Percentiles rank a stretch among this genome's conserved stretches.
Conservation (phyloP, 2,113 vertebrate species). For the Onychostoma macrolepis region DNA sequence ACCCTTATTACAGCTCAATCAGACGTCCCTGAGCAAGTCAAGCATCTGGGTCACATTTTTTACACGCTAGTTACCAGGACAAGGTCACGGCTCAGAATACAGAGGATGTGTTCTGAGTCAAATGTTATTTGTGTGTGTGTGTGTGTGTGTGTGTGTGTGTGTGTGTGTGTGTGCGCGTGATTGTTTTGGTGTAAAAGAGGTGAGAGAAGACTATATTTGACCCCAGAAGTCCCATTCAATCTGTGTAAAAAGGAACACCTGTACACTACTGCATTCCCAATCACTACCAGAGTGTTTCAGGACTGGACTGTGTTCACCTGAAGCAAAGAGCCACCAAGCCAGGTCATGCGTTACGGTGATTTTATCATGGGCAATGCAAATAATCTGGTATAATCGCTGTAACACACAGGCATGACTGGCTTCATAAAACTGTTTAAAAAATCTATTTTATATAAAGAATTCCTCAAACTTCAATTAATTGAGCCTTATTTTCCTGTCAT, state of each 20-base stretch:
- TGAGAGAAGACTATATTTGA: constrained; percentile 50
- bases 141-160: not conserved
- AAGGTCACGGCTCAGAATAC: constrained; percentile 65
- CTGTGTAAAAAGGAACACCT: constrained; percentile 63
- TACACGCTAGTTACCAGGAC: constrained; percentile 76
- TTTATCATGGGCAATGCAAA: not conserved
- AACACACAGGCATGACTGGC: not conserved
- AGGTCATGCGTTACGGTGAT: not conserved
- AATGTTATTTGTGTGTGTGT: constrained; percentile 30
- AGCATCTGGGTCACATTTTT: constrained; percentile 77
- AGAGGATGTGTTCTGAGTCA: constrained; percentile 67
- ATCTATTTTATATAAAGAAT: not conserved
- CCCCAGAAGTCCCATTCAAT: constrained; percentile 60
- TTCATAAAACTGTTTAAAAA: not conserved
- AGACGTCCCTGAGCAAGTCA: constrained; percentile 66
- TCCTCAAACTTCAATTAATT: not conserved
- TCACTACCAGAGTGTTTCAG: not conserved
- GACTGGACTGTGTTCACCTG: not conserved
- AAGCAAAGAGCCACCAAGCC: not conserved
- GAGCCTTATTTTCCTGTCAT: not conserved
- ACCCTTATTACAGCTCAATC: constrained; percentile 75
- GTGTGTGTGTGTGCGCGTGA: not conserved
- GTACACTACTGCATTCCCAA: constrained; percentile 11
- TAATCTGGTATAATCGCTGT: not conserved
- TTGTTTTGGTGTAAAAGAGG: not conserved